Evolutionary conservation across 2,113 vertebrate genomes (phyloP).

Genomic region (Triplophysa rosa): DNA sequence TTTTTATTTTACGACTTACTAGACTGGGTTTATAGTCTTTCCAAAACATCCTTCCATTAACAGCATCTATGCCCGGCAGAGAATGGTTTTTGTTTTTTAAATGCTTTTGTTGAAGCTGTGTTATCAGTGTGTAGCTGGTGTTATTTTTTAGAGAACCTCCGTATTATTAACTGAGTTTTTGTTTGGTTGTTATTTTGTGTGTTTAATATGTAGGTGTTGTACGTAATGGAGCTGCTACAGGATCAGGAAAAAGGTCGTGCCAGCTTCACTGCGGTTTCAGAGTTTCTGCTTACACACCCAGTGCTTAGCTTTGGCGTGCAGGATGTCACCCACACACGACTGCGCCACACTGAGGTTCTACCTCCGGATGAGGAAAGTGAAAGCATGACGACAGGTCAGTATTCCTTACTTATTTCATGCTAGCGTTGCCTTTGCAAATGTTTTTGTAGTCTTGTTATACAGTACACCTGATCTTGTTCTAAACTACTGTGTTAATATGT

Average conservation of each 20-base stretch:
- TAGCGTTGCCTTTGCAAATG: not conserved
- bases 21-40: no score
- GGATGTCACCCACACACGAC: conserved; percentile 83
- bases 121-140: no score
- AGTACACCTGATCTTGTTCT: not conserved
- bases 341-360: conserved; percentile 90
- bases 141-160: no score
- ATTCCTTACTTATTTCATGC: not conserved
- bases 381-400: conserved; percentile 81
- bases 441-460: not conserved
- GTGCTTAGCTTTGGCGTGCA: conserved; percentile 96
- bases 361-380: conserved; percentile 92
- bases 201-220: conserved; percentile 82
- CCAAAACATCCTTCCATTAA: no score
- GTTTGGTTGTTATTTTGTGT: not conserved
- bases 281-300: conserved; percentile 96
- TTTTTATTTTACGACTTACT: no score
- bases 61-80: no score
- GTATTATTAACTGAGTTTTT: not conserved
- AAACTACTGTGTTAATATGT: conserved; percentile 13
- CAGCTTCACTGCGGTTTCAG: conserved; percentile 92
- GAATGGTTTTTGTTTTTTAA: no score
- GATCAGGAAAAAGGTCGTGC: conserved; percentile 92
- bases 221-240: conserved; percentile 95
- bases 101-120: no score